Base-by-base conservation (phyloP, 1,140 invertebrate genomes). In the Cydia strobilella region DNA sequence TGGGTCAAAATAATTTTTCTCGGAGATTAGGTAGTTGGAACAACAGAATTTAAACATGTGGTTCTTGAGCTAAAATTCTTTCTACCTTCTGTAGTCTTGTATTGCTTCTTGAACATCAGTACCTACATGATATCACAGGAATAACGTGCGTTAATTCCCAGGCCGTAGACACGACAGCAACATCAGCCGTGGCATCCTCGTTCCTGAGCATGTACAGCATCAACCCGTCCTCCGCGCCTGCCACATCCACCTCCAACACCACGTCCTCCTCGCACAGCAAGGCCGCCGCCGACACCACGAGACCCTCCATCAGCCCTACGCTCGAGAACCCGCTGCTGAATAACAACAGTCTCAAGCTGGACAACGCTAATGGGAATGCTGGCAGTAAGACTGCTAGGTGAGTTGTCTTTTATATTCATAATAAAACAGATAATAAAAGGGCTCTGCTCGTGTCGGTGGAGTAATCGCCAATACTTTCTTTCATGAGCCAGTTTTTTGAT, bases 301-400 rank as follows among this genome's bases (percentile, higher is more conserved):
- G 89, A 54, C 88, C 90, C 1, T 83, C 89, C 20, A 82, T 81
- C 63, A 91, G 88, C 76, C 89, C 89, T 5, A 86, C 90, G 0
- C 81, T 91, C 42, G 89, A 90, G 59, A 86, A 83, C 65, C 39
- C 88, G 2, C 74, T 90, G 75, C 76, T 90, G 48, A 92, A 92
- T 72, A 92, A 92, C 73, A 92, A 92, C 59, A 88, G 79, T 27
- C 73, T 92, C 76, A 92, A 92, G 76, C 59, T 90, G 27, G 89
- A 91, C 42, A 91, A 92, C 27, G 89, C 90, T 72, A 92, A 92
- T 74, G 90, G 90, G 0, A 91, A 87, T 51, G 86, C 89, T 75
- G 91, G 91, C n/a, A 92, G 91, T 79, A 93, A 93, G 87, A 93
- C 89, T 78, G 87, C 90, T 35, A 93, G 91, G 92, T 93, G 23